Conservation (phyloP, 2,888 invertebrate species). For the Craniophora ligustri region DNA sequence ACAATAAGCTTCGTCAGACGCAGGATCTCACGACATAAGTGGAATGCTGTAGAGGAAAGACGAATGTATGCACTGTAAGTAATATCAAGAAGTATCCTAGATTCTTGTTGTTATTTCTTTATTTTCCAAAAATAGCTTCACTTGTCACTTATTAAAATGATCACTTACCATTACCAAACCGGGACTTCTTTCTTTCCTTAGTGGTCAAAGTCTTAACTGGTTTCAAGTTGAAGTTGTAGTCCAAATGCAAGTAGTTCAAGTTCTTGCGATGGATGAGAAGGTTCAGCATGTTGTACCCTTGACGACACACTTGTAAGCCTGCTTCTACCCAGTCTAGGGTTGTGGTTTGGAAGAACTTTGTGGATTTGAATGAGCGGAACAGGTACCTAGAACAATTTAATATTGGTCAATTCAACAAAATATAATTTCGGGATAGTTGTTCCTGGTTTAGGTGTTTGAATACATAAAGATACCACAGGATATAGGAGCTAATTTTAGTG, state of each 20-base stretch:
- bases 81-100: too few relatives aligned
- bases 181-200: constrained; percentile 99
- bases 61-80: background rate
- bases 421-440: too few relatives aligned
- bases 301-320: constrained; percentile 98
- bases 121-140: too few relatives aligned
- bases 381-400: constrained; percentile 90
- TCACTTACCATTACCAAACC: constrained; percentile 95
- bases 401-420: background rate
- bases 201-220: constrained; percentile 99
- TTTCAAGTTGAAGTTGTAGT: constrained; percentile 99
- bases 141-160: too few relatives aligned
- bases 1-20: constrained; percentile 99
- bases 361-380: constrained; percentile 99
- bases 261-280: constrained; percentile 99
- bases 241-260: constrained; percentile 99
- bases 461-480: background rate
- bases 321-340: constrained; percentile 99
- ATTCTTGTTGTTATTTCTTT: too few relatives aligned
- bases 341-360: constrained; percentile 99
- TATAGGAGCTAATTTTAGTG: too few relatives aligned
- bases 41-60: constrained; percentile 92
- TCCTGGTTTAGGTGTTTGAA: too few relatives aligned
- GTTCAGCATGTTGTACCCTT: constrained; percentile 99
- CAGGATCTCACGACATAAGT: constrained; percentile 99